Evolutionary conservation across 1,140 invertebrate genomes (phyloP), one percentile per base, ranked within the genome.

Genomic region (Triops cancriformis): DNA sequence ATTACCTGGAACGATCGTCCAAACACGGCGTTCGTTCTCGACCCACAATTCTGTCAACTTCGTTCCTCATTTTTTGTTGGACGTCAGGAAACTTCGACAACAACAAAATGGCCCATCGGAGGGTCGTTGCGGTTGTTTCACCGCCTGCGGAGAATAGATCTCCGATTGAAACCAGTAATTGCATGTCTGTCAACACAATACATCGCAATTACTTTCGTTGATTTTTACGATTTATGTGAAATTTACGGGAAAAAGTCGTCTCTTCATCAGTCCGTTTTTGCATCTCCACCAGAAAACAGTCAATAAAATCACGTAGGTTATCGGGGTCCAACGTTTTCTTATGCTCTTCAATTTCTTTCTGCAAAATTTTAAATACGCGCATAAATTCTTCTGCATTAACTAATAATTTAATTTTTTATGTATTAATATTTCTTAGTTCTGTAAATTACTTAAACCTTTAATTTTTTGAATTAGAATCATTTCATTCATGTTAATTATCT

Each of bases 301-400:
- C 94, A 88, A 96, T 95, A 26, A 96, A 90, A 85, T 96, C 93
- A 75, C 91, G 87, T 1, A 91, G 89, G 64, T 89, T 87, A 27
- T 87, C 80, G 80, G 85, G 81, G 78, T 88, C 84, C 79, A 92
- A 91, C 0, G 87, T 89, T 45, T 87, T 84, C 79, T 93, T 91
- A 82, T 96, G 94, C 78, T 88, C 88, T 72, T 90, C 85, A 10
- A 96, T 85, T 83, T 94, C 92, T 26, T 89, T 87, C 81, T 89
- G 78, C n/a, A 83, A 42, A n/a, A 37, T 37, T 77, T 77, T 78
- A 37, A 77, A 43, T 87, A 89, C 45, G 87, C 84, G 78, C 93
- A 91, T 82, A 96, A 94, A 78, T 88, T 88, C 72, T 90, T n/a
- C n/a, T n/a, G n/a, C n/a, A n/a, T n/a, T n/a, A n/a, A n/a, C n/a